Evolutionary conservation across 2,888 invertebrate species (phyloP), one percentile per base, ranked within the genome.

Genomic region (Drosophila lutescens): DNA sequence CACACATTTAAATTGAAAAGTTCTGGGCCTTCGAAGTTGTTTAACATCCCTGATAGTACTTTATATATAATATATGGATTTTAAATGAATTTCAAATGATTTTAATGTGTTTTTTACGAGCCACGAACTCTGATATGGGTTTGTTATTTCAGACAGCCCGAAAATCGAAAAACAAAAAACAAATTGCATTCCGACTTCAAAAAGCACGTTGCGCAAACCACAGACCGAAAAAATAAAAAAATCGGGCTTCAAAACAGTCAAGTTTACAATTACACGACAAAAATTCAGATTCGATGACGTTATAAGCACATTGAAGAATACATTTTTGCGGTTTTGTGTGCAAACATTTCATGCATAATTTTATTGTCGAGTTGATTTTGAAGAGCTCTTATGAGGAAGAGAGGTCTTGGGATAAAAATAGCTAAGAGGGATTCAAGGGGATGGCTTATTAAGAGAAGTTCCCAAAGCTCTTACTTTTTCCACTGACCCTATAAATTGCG

Each of bases 41-140:
- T 62, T n/a, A 62, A 62, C 62, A 41, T 49, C 32, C 38, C 20
- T n/a, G 34, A 53, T 54, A 40, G 47, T 49, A 26, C 30, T 17
- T 17, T 1, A 10, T 8, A 41, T 23, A 74, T 61, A 62, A 55
- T 59, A 79, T 81, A 88, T 85, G 83, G 56, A 36, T 79, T 87
- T 83, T 83, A 78, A 83, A 83, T 83, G 67, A 83, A 85, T 75
- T 75, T 88, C 73, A 83, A 83, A 83, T 55, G 83, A 86, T 78
- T 86, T 78, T 67, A 78, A 86, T 88, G 76, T 47, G 65, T 74
- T 83, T 88, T 88, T 82, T 76, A 83, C 80, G 75, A 71, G 73
- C 65, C 83, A 71, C 70, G 43, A 63, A 75, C 82, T 61, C 15
- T 66, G 63, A 70, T 76, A 78, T 66, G 66, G 51, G 65, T 50